Conservation (phyloP, 2,888 invertebrate species). For the Phrixothrix hirtus region DNA sequence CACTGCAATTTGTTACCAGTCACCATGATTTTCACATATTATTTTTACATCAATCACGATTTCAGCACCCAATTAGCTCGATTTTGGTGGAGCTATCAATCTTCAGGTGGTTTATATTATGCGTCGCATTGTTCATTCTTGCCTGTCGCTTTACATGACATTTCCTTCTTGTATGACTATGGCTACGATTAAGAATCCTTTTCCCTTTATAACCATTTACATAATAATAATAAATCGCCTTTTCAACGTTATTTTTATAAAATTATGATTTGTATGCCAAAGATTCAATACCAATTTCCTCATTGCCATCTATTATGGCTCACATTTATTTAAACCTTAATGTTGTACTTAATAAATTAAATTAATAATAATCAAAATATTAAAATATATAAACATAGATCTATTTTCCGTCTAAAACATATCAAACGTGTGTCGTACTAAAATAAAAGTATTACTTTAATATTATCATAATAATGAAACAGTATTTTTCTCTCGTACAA, state of each 20-base stretch:
- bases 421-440: background rate
- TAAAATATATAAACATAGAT: background rate
- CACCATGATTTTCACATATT: constrained; percentile 56
- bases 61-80: constrained; percentile 53
- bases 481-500: too few relatives aligned
- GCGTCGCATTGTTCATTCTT: constrained; percentile 21
- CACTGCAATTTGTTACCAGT: constrained; percentile 49
- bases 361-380: too few relatives aligned
- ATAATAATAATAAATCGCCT: constrained; percentile 14
- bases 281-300: constrained; percentile 10
- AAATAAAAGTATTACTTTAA: too few relatives aligned
- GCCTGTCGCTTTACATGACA: constrained; percentile 28
- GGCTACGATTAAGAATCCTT: constrained; percentile 14
- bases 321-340: too few relatives aligned
- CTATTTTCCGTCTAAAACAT: background rate
- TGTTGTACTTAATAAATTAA: too few relatives aligned
- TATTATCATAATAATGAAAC: too few relatives aligned
- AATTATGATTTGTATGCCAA: constrained; percentile 12
- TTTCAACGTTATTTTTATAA: constrained; percentile 8
- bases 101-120: constrained; percentile 35
- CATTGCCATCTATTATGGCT: background rate
- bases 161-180: constrained; percentile 22
- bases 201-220: constrained; percentile 9
- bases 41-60: constrained; percentile 55
- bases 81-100: constrained; percentile 43